A percentile compares a stretch with the other conserved stretches of the same genome.
phyloP scores from a whole-genome alignment of 2,113 vertebrate species.

The Lepus europaeus region DNA sequence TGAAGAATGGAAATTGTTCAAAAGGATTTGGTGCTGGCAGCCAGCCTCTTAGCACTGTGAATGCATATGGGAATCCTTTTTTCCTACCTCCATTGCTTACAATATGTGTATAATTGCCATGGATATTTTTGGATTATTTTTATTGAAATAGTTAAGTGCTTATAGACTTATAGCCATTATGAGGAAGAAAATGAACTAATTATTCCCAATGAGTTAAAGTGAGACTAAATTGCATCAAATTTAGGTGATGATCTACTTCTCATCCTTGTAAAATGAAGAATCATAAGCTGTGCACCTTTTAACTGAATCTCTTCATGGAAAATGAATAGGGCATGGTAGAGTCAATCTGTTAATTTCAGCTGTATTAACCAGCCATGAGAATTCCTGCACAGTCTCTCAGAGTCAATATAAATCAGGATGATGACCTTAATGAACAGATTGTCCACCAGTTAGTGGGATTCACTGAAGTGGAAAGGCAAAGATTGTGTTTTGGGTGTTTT shows the following conservation, averaged over 20 bases:
- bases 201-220: constrained; percentile 75
- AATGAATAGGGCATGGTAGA: constrained; percentile 80
- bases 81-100: background rate
- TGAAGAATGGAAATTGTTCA: constrained; percentile 41
- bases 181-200: constrained; percentile 80
- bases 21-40: constrained; percentile 23
- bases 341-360: constrained; percentile 82
- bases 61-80: background rate
- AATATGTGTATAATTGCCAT: constrained; percentile 57
- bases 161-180: constrained; percentile 66
- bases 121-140: constrained; percentile 66
- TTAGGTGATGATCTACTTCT: constrained; percentile 78
- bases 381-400: constrained; percentile 48
- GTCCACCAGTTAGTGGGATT: constrained; percentile 58
- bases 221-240: constrained; percentile 79
- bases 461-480: constrained; percentile 66
- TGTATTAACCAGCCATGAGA: constrained; percentile 69
- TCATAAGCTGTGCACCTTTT: constrained; percentile 75
- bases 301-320: constrained; percentile 78
- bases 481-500: constrained; percentile 52
- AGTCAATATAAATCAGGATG: constrained; percentile 65
- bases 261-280: constrained; percentile 79
- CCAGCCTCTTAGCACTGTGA: background rate
- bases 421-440: constrained; percentile 70
- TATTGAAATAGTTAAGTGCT: constrained; percentile 72